Evolutionary conservation across 2,113 vertebrate species (phyloP), one percentile per base, ranked within the genome.

Genomic region (Anthoscopus minutus): DNA sequence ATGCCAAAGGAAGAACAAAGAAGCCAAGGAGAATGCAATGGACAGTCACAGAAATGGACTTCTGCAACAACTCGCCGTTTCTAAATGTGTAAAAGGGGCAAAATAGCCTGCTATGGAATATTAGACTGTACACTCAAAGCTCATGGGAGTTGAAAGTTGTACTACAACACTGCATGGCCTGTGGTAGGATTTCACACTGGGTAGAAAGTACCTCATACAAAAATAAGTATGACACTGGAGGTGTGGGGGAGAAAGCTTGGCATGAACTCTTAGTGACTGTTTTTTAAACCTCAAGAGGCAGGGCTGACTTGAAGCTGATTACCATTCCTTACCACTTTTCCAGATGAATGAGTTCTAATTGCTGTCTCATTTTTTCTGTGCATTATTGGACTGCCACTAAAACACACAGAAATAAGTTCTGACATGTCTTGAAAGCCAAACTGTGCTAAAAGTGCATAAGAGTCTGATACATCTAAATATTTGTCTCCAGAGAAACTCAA

Each of bases 341-440:
- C 3, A 8, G 67, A 81, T 65, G 70, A 89, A 38, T 50, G n/a
- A 96, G 35, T 27, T 81, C 64, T 89, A 94, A 94, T 76, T 90
- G 30, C 48, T 14, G 22, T 51, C 58, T 80, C n/a, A 18, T 50
- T 91, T 91, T 93, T 85, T 27, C 30, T 50, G 8, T 30, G 35
- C 30, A 19, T 40, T 90, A 64, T 54, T 80, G 54, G 66, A 65
- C 80, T 66, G 60, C 74, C 71, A 80, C 64, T 44, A 78, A 86
- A 83, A 42, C 44, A 30, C 76, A 88, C 79, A 86, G 76, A 90
- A 95, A 25, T 70, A 65, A 92, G 38, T 92, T 95, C 47, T 90
- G 67, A 76, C 40, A 24, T 16, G 57, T 53, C 72, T 31, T 78
- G 48, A 88, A 93, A 67, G 60, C 22, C 74, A 16, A 86, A 70